Base-by-base conservation (phyloP, 2,797 vertebrate species). In the Phataginus tricuspis region DNA sequence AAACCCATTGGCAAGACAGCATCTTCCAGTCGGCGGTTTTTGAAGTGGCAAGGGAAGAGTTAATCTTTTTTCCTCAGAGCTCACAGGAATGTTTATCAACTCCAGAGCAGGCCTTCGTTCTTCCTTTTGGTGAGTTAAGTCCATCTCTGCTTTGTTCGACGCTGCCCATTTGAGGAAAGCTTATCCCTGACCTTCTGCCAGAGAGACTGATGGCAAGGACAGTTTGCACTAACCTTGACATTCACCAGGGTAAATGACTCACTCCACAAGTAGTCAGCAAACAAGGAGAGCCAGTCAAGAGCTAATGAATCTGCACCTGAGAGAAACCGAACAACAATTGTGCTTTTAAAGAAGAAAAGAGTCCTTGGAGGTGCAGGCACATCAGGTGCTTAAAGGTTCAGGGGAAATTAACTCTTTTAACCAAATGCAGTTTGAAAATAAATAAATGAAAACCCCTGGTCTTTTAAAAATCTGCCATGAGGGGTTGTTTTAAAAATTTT, bases 241-340 rank as follows among this genome's bases (percentile, higher is more conserved):
- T 99, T 99, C 99, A 99, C 98, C 98, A 98, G 99, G 99, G 99
- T 99, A 99, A 99, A 99, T 99, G 99, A 99, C 98, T 99, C 99
- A 99, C 99, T 94, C 97, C 96, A 99, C 98, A 98, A 99, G 98
- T 98, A 99, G 99, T 99, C 98, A 97, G 99, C 98, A 99, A 99
- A 99, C 98, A 99, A 98, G 98, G 98, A 98, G 96, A 98, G 98
- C 98, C 99, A 99, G 98, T 98, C 98, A 98, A 98, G 98, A 99
- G 98, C 98, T 99, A 99, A 99, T 99, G 99, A 99, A 99, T 98
- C 98, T 98, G 97, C 96, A 98, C 98, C 98, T 98, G 98, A 97
- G 98, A 98, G 98, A 98, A 99, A 98, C 98, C 95, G 98, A 98
- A 98, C 98, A 98, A 97, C 98, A 98, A 96, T 98, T 98, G 98